Evolutionary conservation across 2,888 invertebrate species (phyloP).

Genomic region (Pimpla rufipes): DNA sequence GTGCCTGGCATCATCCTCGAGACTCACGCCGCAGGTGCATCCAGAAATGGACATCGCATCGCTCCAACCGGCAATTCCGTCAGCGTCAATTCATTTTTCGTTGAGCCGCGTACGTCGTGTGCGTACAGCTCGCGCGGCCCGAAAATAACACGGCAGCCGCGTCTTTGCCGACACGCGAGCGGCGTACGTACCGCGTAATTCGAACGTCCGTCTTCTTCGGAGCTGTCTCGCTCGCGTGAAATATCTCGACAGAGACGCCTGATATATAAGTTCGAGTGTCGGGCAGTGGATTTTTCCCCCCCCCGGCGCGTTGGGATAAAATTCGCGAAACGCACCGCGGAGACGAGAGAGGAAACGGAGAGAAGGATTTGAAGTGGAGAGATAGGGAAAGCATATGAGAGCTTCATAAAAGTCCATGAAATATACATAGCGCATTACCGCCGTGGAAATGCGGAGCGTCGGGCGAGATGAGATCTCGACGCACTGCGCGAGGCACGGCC

Average conservation of each 20-base stretch:
- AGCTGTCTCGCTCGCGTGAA: constrained; percentile 47
- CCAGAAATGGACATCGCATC: constrained; percentile 27
- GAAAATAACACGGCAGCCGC: constrained; percentile 3
- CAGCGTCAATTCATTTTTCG: constrained; percentile 55
- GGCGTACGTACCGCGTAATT: constrained; percentile 47
- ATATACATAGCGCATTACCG: constrained; percentile 61
- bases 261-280: constrained; percentile 42
- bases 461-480: constrained; percentile 12
- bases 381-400: constrained; percentile 35
- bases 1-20: too few species aligned
- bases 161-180: constrained; percentile 14
- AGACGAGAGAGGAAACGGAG: neutral
- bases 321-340: neutral
- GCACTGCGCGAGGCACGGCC: constrained; percentile 3
- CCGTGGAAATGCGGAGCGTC: constrained; percentile 30
- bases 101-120: constrained; percentile 19
- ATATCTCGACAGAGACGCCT: constrained; percentile 52
- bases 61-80: constrained; percentile 55
- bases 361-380: constrained; percentile 26
- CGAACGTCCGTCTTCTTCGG: constrained; percentile 27
- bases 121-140: neutral
- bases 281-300: constrained; percentile 29
- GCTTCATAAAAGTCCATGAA: constrained; percentile 63
- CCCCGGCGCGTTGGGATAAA: constrained; percentile 11
- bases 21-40: constrained; percentile 12